Base-by-base conservation (phyloP, 2,888 invertebrate species). In the Loripinus fragilis region DNA sequence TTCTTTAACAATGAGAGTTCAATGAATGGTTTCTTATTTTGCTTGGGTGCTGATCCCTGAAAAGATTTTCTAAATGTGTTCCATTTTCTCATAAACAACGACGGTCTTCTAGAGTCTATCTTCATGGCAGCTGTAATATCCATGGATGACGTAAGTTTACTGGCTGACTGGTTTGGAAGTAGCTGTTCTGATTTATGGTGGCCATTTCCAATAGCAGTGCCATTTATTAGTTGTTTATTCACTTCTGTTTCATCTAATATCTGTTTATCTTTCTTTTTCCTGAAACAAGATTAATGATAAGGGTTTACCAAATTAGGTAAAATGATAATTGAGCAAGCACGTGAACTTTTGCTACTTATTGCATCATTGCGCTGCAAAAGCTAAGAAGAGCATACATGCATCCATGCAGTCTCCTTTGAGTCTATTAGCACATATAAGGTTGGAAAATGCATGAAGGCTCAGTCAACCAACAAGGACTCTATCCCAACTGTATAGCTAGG, bases 1-100 rank as follows among this genome's bases (percentile, higher is more conserved):
- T 88, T 85, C 72, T 79, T 84, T 25, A 88, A 80, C 7, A 88
- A 71, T 20, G 83, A 76, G 3, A 85, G 55, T 45, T 87, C 86
- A 30, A 88, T 30, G 20, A 86, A 55, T 25, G 78, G 80, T n/a
- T 68, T 80, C 33, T 78, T 82, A 15, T 71, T 68, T 25, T 71
- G 66, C 41, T 71, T 68, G 8, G 77, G 67, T 15, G 76, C 20
- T 28, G 73, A 41, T 8, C 74, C 77, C 65, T 74, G 41, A 17
- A 78, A n/a, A 5, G 76, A 69, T 28, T 52, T 35, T 70, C 76
- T 78, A 12, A 81, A 65, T 48, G 76, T 71, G 15, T 75, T 67
- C 41, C 65, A 71, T 64, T 76, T 75, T 50, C 80, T 50, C 38
- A 71, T 78, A 41, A 83, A 78, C n/a, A 83, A 69, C 17, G 80